phyloP scores from a whole-genome alignment of 2,797 vertebrate genomes.

The Eleutherodactylus coqui region DNA sequence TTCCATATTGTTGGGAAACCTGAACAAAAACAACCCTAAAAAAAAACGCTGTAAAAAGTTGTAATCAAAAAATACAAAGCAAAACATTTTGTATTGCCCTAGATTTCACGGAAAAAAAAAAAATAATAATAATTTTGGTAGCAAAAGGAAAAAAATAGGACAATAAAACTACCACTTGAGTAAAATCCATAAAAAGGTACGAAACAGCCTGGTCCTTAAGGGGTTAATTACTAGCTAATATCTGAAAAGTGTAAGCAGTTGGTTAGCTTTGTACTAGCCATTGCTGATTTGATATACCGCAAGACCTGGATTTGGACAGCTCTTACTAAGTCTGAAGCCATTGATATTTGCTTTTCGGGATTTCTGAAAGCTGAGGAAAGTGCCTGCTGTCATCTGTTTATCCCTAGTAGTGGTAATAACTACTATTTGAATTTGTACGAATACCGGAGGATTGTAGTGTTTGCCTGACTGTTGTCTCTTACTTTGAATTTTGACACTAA shows the following conservation, averaged over 20 bases:
- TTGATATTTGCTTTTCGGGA: slow-evolving; percentile 26
- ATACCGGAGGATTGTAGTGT: not conserved
- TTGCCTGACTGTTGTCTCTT: not conserved
- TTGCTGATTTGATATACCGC: slow-evolving; percentile 36
- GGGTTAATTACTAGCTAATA: not conserved
- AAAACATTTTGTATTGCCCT: too few species aligned
- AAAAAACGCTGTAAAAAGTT: too few species aligned
- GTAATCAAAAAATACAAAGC: too few species aligned
- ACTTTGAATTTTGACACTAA: not conserved
- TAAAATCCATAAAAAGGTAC: too few species aligned
- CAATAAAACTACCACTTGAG: too few species aligned
- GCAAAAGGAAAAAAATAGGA: too few species aligned
- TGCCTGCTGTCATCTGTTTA: not conserved
- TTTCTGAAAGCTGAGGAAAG: slow-evolving; percentile 6
- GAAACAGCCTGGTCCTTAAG: too few species aligned
- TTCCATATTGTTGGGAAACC: too few species aligned
- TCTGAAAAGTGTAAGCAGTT: not conserved
- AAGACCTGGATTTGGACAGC: not conserved
- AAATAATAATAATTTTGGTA: too few species aligned
- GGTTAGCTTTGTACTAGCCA: not conserved
- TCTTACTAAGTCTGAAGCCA: slow-evolving; percentile 17
- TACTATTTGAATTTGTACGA: slow-evolving; percentile 5
- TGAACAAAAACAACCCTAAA: too few species aligned
- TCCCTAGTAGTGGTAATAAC: not conserved
- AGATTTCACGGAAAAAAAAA: too few species aligned